Evolutionary conservation across 2,113 vertebrate species (phyloP), one percentile per base, ranked within the genome.

Genomic region (Varanus komodoensis): DNA sequence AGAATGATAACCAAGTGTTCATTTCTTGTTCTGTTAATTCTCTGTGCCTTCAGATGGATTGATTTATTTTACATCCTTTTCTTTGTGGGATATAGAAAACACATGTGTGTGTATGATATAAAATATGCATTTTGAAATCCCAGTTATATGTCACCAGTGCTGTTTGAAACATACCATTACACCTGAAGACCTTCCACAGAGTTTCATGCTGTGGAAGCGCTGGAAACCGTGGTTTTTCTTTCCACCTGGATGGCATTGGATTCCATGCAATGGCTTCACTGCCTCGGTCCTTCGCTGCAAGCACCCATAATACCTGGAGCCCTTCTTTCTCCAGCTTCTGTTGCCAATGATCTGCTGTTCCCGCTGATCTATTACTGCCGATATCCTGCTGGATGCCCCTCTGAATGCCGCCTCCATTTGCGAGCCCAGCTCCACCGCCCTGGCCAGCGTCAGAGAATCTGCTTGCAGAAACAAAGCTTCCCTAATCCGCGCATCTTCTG

Each of bases 401-500:
- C 88, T 92, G 64, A 93, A 8, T 0, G 2, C 4, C 83, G n/a
- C 88, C 77, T 96, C 93, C 94, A 95, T 91, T 64, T 89, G 94
- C 0, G 90, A 87, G 12, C 94, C 94, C 82, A 95, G 74, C 69
- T 94, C 73, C 67, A 82, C 75, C 52, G 88, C 92, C 80, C 67
- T 89, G 57, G 84, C n/a, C 77, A 94, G 73, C 87, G 86, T 93
- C 87, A 95, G 84, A 9, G 84, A 64, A 54, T 4, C 23, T 25
- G 77, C n/a, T 81, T 95, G 82, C 91, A 83, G 52, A 27, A 84
- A 11, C 29, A 93, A 87, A 3, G 92, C 87, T 82, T 95, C 77
- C 74, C 2, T 4, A 88, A 92, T 82, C 73, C 1, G 0, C 82
- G 25, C 2, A 9, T 92, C 93, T 89, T 89, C 92, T 89, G 95